These are phyloP conservation scores for Istiophorus platypterus DNA, from an alignment of 2,113 vertebrate genomes.

Conservation along the genomic window DNA sequence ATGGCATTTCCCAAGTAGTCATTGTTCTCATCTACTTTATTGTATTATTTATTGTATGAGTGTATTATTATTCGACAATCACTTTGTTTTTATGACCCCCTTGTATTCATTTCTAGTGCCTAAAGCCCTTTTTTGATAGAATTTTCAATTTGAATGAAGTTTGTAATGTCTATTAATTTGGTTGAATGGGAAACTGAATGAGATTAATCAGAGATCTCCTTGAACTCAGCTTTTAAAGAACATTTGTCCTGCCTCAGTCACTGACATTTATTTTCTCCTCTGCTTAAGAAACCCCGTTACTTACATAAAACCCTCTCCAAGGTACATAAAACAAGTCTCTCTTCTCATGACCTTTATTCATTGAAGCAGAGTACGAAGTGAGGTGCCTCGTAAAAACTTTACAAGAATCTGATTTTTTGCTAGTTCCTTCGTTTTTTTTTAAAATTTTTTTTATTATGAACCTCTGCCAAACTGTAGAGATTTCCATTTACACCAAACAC, in stretches of 20 bases:
- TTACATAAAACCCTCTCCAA: background rate
- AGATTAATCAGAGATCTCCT: background rate
- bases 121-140: background rate
- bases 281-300: background rate
- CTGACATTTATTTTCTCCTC: background rate
- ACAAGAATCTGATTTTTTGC: background rate
- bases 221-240: background rate
- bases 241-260: background rate
- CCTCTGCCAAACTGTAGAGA: background rate
- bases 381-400: background rate
- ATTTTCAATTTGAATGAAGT: background rate
- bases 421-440: too few species aligned
- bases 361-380: background rate
- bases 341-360: background rate
- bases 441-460: too few species aligned
- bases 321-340: background rate
- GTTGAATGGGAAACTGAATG: background rate
- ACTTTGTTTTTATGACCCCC: background rate
- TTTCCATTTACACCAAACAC: background rate
- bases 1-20: background rate
- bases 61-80: background rate
- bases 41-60: background rate
- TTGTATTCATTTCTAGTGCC: background rate
- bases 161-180: background rate
- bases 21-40: background rate